Evolutionary conservation across 2,113 vertebrate species (phyloP), one percentile per base, ranked within the genome.

Genomic region (Phalacrocorax pelagicus): DNA sequence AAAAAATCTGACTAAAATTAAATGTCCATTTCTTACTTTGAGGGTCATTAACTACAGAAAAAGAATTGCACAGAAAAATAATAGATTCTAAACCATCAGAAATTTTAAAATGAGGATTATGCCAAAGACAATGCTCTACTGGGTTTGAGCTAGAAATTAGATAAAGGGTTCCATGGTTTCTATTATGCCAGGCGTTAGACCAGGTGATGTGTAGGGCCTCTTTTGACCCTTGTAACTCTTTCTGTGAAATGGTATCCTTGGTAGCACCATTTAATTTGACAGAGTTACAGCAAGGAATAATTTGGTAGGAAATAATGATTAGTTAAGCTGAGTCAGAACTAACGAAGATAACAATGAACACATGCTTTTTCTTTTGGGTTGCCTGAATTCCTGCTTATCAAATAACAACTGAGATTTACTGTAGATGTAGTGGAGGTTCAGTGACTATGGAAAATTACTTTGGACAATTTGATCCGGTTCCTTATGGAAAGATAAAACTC

Each of bases 1-100:
- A 84, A 95, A 96, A 95, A 80, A 58, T 18, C 8, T n/a, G 13
- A 44, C 47, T 75, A 40, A 96, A 90, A 85, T 92, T 38, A 85
- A 91, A 71, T 40, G 15, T 29, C 8, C 10, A 32, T 46, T 79
- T 85, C 34, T 82, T 20, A 61, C 2, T 51, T 94, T 46, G 36
- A 90, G 30, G 30, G 36, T 63, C 52, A 80, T 67, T 86, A 91
- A 71, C 58, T 79, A 79, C 14, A 79, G 54, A 23, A 89, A 30
- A 88, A 67, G 40, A 63, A 86, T 26, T 74, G 26, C 38, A 67
- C 52, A 75, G 32, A 70, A 18, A 78, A 70, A 74, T 63, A 74
- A 57, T 40, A 16, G 57, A 32, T 82, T 82, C 42, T 72, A 85
- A 92, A 34, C 10, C 17, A 82, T 57, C 32, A 87, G 10, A 79